Evolutionary conservation across 1,140 invertebrate species (phyloP), one percentile per base, ranked within the genome.

Genomic region (Brachionus koreanus): DNA sequence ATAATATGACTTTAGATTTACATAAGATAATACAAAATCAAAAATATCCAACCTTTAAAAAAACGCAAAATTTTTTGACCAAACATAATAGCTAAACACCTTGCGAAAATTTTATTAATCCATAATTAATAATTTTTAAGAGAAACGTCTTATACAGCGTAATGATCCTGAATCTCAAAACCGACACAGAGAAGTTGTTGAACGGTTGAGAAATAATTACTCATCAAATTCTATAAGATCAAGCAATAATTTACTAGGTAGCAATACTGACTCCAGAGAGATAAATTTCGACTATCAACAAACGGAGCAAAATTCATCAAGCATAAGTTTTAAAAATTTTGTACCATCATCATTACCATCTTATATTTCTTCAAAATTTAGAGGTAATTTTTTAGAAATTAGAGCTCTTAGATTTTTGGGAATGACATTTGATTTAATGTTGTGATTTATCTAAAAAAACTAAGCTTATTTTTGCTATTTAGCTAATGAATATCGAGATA

Each of bases 401-500:
- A 35, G 16, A 46, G 65, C 65, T 69, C 65, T 39, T 39, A 33
- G 35, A n/a, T 69, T 69, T 69, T 13, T 39, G 63, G n/a, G 10
- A 13, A 39, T 43, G 4, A 39, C n/a, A 16, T 69, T 5, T 19
- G 19, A 3, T 69, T 69, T 16, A 4, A n/a, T 29, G 25, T 65
- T 33, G 72, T 46, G 33, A 75, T 13, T n/a, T 9, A 29, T 19
- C 72, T 52, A n/a, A 16, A 75, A 75, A 75, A 37, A 75, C 12
- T 52, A 23, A 75, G 72, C 29, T 46, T 74, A 29, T 13, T 74
- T 46, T 46, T 74, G 39, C 10, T 43, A 74, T 72, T 72, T 77
- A 79, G 49, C 57, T 57, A 79, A 79, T 39, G 76, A 79, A 61
- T 79, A 79, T 19, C 19, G 76, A 35, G 76, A 79, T 16, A 61